Conservation (phyloP, 1,140 invertebrate genomes). For the Tyrophagus putrescentiae region DNA sequence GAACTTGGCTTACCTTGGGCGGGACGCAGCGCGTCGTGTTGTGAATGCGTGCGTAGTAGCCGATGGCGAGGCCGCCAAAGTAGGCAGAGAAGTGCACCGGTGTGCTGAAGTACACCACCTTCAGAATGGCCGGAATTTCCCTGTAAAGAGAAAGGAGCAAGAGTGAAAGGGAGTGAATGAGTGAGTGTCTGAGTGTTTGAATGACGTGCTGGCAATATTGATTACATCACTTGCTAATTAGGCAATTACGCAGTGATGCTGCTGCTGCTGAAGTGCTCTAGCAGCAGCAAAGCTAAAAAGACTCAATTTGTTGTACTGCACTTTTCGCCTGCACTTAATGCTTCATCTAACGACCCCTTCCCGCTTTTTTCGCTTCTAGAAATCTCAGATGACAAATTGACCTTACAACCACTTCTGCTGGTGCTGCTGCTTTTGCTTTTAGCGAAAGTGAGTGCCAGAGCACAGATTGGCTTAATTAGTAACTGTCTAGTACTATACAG, state of each 20-base stretch:
- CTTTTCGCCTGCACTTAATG: no score
- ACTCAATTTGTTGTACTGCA: no score
- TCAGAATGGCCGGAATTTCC: constrained; percentile 2
- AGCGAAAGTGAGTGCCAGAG: no score
- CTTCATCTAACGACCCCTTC: no score
- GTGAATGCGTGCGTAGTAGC: constrained; percentile 1
- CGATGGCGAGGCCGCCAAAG: constrained; percentile 16
- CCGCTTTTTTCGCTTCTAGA: no score
- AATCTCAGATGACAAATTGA: no score
- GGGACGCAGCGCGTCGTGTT: not conserved
- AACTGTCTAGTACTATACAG: no score
- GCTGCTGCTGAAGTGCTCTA: no score
- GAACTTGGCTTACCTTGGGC: constrained; percentile 7
- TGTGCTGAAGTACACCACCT: not conserved
- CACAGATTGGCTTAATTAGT: no score
- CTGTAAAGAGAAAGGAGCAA: constrained; percentile 15
- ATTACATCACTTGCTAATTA: not conserved
- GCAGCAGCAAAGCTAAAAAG: no score
- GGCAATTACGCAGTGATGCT: not conserved
- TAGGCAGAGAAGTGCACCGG: constrained; percentile 16
- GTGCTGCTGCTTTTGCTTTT: no score
- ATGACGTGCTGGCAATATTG: not conserved
- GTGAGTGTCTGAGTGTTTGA: not conserved
- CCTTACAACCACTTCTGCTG: no score
- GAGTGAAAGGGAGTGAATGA: not conserved